phyloP scores from a whole-genome alignment of 2,113 vertebrate species.

The Microtus ochrogaster region DNA sequence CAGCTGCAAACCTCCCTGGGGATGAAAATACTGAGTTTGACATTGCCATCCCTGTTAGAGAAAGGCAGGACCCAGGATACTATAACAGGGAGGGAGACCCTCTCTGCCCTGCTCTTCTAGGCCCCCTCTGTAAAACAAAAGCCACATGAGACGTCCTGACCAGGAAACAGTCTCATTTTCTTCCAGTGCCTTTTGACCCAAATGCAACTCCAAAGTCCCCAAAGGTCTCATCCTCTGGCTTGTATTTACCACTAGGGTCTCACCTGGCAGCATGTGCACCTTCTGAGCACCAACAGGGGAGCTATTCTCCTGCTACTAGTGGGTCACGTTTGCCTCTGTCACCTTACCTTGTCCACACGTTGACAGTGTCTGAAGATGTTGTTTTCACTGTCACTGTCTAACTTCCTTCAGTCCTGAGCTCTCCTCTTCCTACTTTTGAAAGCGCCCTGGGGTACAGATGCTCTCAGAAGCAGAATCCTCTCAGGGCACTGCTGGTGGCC shows the following conservation, averaged over 20 bases:
- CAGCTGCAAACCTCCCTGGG: neutral
- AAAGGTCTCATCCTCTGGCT: neutral
- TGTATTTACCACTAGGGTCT: neutral
- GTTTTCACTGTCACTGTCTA: neutral
- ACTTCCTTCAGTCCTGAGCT: neutral
- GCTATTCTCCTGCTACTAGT: neutral
- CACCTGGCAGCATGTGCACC: rapidly evolving
- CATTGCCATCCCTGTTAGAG: rapidly evolving
- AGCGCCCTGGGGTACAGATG: neutral
- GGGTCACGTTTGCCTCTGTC: neutral
- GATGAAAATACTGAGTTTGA: neutral
- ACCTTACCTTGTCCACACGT: rapidly evolving
- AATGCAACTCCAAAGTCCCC: neutral
- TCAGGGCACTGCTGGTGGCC: rapidly evolving
- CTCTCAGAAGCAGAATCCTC: neutral
- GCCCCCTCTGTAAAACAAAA: neutral
- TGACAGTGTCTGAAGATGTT: neutral
- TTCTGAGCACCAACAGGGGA: rapidly evolving
- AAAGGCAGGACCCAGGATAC: neutral
- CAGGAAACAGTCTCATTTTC: neutral
- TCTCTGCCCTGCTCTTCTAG: neutral
- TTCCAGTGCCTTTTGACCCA: neutral
- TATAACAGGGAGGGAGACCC: rapidly evolving
- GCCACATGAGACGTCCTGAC: neutral
- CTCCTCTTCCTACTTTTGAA: neutral